phyloP scores from a whole-genome alignment of 1,140 invertebrate genomes.

The Planococcus citri region DNA sequence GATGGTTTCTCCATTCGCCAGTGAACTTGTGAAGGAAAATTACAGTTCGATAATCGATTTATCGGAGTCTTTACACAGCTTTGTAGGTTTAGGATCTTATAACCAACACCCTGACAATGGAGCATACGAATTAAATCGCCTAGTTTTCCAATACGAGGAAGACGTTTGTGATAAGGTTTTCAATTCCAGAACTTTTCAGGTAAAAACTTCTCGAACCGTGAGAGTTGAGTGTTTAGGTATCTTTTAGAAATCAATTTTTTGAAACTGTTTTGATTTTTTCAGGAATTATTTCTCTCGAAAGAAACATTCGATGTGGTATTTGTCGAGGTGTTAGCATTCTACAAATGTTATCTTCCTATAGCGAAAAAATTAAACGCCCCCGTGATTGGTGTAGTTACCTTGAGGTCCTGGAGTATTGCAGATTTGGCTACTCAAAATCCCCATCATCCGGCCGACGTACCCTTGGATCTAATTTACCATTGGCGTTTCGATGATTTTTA shows the following conservation, averaged over 20 bases:
- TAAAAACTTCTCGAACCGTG: no score
- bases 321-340: not conserved
- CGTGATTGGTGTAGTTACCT: not conserved
- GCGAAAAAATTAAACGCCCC: not conserved
- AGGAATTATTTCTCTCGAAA: not conserved
- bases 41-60: not conserved
- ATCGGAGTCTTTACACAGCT: not conserved
- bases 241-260: no score
- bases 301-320: not conserved
- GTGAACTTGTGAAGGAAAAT: constrained; percentile 24
- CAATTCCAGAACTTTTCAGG: no score
- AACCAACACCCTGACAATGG: not conserved
- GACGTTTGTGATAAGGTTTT: no score
- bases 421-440: constrained; percentile 4
- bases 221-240: no score
- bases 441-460: constrained; percentile 36
- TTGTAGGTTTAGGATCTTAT: not conserved
- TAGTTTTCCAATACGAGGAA: no score
- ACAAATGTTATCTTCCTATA: not conserved
- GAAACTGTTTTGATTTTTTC: no score
- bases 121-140: no score
- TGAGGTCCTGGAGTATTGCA: not conserved
- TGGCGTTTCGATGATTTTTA: not conserved
- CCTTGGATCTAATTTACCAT: constrained; percentile 31
- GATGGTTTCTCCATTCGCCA: constrained; percentile 49